Conservation (phyloP, 2,888 invertebrate genomes). For the Listrodromus nycthemerus region DNA sequence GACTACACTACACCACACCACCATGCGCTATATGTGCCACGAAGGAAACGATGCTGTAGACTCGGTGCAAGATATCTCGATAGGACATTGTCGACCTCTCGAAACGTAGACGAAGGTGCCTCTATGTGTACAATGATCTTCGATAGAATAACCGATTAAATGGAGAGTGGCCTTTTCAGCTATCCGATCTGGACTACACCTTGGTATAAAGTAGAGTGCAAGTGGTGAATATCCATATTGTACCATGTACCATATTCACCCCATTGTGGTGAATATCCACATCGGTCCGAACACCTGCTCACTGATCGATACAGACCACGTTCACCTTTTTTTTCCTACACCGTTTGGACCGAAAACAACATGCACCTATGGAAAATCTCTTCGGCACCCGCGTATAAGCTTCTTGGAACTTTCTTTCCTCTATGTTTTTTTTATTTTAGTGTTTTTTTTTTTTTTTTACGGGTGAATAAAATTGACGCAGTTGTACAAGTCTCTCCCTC, state of each 20-base stretch:
- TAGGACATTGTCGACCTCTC: conserved; percentile 30
- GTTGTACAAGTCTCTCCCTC: conserved; percentile 2
- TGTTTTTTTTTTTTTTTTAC: neutral
- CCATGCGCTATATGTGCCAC: neutral
- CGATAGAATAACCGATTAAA: conserved; percentile 1
- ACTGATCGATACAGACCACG: too few species aligned
- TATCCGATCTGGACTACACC: neutral
- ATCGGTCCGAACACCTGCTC: too few species aligned
- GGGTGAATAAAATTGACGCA: neutral
- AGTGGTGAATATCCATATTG: too few species aligned
- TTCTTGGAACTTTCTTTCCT: neutral
- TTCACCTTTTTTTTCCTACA: too few species aligned
- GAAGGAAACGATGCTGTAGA: neutral
- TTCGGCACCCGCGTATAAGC: neutral
- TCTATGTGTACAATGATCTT: conserved; percentile 38
- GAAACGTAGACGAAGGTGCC: conserved; percentile 5
- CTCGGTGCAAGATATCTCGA: conserved; percentile 32
- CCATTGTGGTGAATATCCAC: too few species aligned
- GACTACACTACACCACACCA: conserved; percentile 10
- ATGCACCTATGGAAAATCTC: neutral
- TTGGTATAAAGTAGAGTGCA: too few species aligned
- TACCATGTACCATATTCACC: too few species aligned
- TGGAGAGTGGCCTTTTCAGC: neutral
- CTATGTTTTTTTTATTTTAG: neutral
- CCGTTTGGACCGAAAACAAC: too few species aligned